These are phyloP conservation scores for Gymnopithys bicolor DNA, from an alignment of 2,797 vertebrate species.

Conservation along the genomic window DNA sequence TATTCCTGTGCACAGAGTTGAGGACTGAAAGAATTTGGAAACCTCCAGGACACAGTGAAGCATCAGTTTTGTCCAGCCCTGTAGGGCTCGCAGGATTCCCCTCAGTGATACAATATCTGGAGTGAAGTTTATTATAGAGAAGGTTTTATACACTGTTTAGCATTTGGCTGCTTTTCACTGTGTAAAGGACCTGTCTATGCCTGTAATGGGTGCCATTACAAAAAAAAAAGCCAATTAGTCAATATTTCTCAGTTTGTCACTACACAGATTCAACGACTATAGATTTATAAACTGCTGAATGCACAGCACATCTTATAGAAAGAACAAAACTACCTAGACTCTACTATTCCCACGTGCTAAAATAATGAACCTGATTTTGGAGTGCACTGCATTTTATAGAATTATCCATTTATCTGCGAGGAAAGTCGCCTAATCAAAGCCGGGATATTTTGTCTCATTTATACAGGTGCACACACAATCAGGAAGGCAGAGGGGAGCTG, in stretches of 20 bases:
- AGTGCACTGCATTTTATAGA: background rate
- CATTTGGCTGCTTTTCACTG: background rate
- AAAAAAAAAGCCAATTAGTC: rapidly evolving
- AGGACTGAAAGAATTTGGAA: background rate
- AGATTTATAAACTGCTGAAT: background rate
- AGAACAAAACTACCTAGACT: background rate
- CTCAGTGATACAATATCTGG: background rate
- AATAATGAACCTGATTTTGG: background rate
- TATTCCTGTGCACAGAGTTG: background rate
- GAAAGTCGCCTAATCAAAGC: background rate
- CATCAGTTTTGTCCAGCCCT: too few relatives aligned
- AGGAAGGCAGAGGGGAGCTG: background rate
- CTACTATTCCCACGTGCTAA: background rate
- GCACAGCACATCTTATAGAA: rapidly evolving
- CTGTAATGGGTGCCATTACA: background rate
- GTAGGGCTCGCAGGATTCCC: background rate
- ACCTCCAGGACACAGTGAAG: background rate
- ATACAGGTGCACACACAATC: background rate
- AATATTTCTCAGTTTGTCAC: background rate
- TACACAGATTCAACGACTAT: background rate
- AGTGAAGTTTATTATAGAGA: background rate
- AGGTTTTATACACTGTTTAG: background rate
- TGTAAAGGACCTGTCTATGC: background rate
- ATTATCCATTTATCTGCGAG: background rate
- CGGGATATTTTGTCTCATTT: background rate